Conservation (phyloP, 2,113 vertebrate genomes). For the Melanostigma gelatinosum region DNA sequence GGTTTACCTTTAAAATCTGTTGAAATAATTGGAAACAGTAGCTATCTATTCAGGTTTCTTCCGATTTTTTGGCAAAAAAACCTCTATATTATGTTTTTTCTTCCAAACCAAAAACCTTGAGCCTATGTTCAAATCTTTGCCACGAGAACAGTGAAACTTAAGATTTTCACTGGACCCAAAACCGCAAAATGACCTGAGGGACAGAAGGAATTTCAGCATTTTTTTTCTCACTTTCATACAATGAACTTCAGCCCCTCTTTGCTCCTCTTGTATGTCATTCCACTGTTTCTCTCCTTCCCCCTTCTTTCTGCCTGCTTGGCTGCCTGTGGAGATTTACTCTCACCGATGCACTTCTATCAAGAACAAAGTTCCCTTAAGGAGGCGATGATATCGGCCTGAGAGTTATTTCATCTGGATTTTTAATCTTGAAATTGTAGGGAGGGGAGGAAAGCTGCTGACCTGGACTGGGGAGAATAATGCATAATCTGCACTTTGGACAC, state of each 20-base stretch:
- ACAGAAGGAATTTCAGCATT: slow-evolving; percentile 57
- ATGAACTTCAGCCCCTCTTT: slow-evolving; percentile 14
- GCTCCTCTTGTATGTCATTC: slow-evolving; percentile 22
- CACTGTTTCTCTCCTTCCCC: slow-evolving; percentile 17
- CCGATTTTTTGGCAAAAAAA: too few relatives aligned
- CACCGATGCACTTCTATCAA: slow-evolving; percentile 28
- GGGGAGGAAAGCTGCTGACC: not conserved
- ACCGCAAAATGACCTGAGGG: slow-evolving; percentile 52
- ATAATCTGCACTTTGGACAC: too few relatives aligned
- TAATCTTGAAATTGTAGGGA: not conserved
- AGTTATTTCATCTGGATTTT: slow-evolving; percentile 19
- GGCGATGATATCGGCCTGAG: not conserved
- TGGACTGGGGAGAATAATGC: not conserved
- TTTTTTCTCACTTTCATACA: slow-evolving; percentile 22
- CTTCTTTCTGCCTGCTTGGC: slow-evolving; percentile 7
- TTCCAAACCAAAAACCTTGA: slow-evolving; percentile 39
- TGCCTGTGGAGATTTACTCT: slow-evolving; percentile 48
- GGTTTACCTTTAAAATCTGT: too few relatives aligned
- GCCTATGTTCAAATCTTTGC: slow-evolving; percentile 10
- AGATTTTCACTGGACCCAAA: slow-evolving; percentile 43
- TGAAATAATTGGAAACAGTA: too few relatives aligned
- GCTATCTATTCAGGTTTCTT: too few relatives aligned
- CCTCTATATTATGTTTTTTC: not conserved
- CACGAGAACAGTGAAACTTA: slow-evolving; percentile 43
- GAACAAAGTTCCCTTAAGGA: slow-evolving; percentile 36